Base-by-base conservation (phyloP, 2,797 vertebrate genomes). In the Falco berigora region DNA sequence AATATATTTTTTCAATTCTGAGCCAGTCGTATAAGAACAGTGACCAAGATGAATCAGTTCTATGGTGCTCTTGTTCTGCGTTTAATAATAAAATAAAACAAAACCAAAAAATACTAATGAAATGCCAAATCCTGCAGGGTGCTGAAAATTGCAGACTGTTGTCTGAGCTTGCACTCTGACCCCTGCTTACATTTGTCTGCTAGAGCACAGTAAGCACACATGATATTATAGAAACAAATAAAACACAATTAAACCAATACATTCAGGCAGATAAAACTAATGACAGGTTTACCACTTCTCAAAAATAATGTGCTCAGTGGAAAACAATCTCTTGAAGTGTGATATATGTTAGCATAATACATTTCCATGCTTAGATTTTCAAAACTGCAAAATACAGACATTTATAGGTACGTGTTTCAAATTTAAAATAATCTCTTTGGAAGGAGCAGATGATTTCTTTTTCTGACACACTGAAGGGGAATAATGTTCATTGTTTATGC, bases 401-500 rank as follows among this genome's bases (percentile, higher is more conserved):
- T 85, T 96, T 85, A 76, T 55, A 91, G 71, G 78, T 92, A 93
- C 32, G 23, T 94, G 92, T 87, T 90, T 96, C 86, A 93, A 86
- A 95, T 93, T 62, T 76, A 67, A 93, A 96, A 82, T 46, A 76
- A 81, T 69, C 24, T 86, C 66, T 81, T 47, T 36, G 55, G 75
- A 92, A 84, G 53, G n/a, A 92, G 76, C 34, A 92, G 79, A 85
- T 9, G 2, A 78, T 79, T 69, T 82, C 25, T 94, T 94, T 88
- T 93, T 66, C 94, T 96, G 94, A 96, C 76, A 96, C 42, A 55
- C 36, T 91, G 91, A 87, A 92, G 46, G 34, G 68, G 46, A 88
- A 96, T 93, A 94, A 94, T 69, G 64, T 75, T 92, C 84, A 71
- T 62, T 94, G 82, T 93, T 92, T 66, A 96, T 84, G 87, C 87